Evolutionary conservation across 2,113 vertebrate genomes (phyloP).

Genomic region (Urocynchramus pylzowi): DNA sequence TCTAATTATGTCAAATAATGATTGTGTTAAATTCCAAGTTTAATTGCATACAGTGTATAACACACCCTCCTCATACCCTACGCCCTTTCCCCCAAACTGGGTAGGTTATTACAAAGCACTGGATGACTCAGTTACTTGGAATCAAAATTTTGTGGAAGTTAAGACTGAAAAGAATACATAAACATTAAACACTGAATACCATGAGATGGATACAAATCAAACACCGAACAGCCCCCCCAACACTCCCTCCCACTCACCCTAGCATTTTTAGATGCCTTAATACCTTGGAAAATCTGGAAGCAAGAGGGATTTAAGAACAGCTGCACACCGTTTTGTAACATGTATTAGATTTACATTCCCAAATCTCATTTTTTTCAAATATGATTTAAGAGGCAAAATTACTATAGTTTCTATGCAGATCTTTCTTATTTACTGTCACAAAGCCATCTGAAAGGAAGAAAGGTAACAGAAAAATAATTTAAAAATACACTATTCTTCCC

Average conservation of each 20-base stretch:
- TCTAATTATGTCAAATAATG: conserved; percentile 24
- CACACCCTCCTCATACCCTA: neutral
- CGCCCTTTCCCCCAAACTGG: neutral
- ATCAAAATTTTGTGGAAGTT: neutral
- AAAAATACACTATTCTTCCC: neutral
- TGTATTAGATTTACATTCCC: neutral
- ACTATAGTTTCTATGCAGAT: neutral
- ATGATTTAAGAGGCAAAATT: neutral
- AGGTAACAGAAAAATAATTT: neutral
- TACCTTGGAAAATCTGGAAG: neutral
- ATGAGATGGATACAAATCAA: neutral
- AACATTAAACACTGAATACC: neutral
- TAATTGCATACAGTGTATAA: neutral
- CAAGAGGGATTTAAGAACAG: neutral
- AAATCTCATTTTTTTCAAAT: neutral
- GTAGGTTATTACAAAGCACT: neutral
- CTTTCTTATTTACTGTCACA: neutral
- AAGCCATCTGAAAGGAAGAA: neutral
- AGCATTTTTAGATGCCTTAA: neutral
- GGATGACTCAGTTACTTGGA: neutral
- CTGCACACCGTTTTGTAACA: neutral
- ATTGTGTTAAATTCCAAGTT: neutral
- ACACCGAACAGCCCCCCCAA: neutral
- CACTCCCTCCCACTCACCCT: neutral
- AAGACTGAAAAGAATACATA: neutral